These are phyloP conservation scores for Labeo rohita DNA, from an alignment of 2,113 vertebrate species.

Conservation along the genomic window DNA sequence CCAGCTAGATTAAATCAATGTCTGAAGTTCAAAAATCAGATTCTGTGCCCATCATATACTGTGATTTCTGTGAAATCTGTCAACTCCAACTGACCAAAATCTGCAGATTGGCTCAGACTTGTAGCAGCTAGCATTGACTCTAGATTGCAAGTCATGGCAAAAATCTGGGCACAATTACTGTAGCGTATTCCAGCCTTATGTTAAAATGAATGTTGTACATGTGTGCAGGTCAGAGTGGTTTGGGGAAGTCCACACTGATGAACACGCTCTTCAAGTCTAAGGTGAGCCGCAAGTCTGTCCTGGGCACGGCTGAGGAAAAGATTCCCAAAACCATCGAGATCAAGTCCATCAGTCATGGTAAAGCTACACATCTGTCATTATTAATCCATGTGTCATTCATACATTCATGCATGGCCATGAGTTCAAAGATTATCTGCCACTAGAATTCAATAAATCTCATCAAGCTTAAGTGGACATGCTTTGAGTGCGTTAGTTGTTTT, in stretches of 20 bases:
- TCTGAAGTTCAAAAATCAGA: too few relatives aligned
- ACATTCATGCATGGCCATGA: neutral
- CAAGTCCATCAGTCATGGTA: slow-evolving; percentile 96
- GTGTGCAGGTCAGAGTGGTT: slow-evolving; percentile 89
- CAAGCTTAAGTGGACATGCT: neutral
- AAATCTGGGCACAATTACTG: neutral
- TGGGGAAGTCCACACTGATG: slow-evolving; percentile 98
- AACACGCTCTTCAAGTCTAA: slow-evolving; percentile 99
- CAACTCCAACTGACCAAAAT: neutral
- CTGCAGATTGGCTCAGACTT: neutral
- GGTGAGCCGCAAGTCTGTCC: slow-evolving; percentile 93
- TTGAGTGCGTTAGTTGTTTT: neutral
- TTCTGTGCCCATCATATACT: too few relatives aligned
- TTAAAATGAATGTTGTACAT: slow-evolving; percentile 25
- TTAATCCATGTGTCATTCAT: neutral
- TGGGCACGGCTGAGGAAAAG: slow-evolving; percentile 86
- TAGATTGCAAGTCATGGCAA: neutral
- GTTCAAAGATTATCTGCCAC: neutral
- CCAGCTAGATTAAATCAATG: neutral
- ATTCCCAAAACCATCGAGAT: slow-evolving; percentile 98
- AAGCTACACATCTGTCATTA: neutral
- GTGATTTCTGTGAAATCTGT: neutral
- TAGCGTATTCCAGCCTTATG: neutral
- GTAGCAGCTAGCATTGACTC: neutral
- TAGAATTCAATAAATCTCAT: slow-evolving; percentile 38